Evolutionary conservation across 1,140 invertebrate species (phyloP).

Genomic region (Drosophila equinoxialis): DNA sequence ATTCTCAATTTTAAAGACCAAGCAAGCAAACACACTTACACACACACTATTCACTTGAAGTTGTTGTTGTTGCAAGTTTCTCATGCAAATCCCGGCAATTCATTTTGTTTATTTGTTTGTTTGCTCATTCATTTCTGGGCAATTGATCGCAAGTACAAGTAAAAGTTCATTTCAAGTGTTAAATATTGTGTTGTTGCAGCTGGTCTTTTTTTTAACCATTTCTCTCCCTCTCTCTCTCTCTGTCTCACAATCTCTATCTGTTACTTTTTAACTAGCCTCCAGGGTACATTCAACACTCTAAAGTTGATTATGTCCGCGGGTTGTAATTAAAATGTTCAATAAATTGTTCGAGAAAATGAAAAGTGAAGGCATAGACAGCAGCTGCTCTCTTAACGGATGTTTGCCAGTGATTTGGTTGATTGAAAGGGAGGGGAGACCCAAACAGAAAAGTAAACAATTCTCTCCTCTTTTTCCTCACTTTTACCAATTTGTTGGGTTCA

Average conservation of each 20-base stretch:
- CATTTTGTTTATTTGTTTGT: slow-evolving; percentile 52
- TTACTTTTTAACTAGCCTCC: slow-evolving; percentile 36
- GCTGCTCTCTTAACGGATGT: slow-evolving; percentile 15
- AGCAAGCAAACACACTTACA: slow-evolving; percentile 36
- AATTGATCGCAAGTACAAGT: slow-evolving; percentile 48
- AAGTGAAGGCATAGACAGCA: slow-evolving; percentile 6
- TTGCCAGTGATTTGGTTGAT: not conserved
- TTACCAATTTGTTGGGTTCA: not conserved
- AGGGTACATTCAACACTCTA: slow-evolving; percentile 42
- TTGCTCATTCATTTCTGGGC: slow-evolving; percentile 46
- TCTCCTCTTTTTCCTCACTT: too few species aligned
- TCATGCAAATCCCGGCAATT: slow-evolving; percentile 72
- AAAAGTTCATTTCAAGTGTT: slow-evolving; percentile 29
- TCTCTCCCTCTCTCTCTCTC: not conserved
- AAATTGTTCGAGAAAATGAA: slow-evolving; percentile 46
- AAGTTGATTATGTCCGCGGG: slow-evolving; percentile 61
- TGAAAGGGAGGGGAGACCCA: too few species aligned
- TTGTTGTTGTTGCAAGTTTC: slow-evolving; percentile 43
- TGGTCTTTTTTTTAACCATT: slow-evolving; percentile 31
- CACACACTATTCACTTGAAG: slow-evolving; percentile 52
- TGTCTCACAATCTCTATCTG: slow-evolving; percentile 13
- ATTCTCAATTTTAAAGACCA: not conserved
- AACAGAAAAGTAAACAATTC: too few species aligned
- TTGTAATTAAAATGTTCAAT: slow-evolving; percentile 77
- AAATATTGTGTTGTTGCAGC: slow-evolving; percentile 34